Evolutionary conservation across 2,113 vertebrate genomes (phyloP).

Genomic region (Corythornis madagascariensis): DNA sequence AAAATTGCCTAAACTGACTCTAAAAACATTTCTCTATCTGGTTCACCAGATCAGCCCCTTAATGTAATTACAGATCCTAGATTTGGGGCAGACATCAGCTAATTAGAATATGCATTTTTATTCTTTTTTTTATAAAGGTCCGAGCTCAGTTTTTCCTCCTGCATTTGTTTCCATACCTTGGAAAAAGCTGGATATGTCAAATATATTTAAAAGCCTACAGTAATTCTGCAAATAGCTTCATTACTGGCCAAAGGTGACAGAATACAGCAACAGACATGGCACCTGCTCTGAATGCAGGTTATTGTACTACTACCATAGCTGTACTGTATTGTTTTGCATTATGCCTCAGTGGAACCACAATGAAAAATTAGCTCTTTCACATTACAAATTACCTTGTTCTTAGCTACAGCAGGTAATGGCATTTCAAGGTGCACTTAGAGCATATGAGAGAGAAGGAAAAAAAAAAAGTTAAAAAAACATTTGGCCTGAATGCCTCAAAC

Average conservation of each 20-base stretch:
- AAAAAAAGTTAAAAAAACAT: background rate
- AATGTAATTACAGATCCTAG: background rate
- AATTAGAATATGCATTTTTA: background rate
- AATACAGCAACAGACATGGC: background rate
- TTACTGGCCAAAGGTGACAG: slow-evolving; percentile 23
- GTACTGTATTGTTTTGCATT: slow-evolving; percentile 28
- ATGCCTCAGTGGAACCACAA: slow-evolving; percentile 59
- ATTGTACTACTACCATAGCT: background rate
- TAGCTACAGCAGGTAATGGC: slow-evolving; percentile 64
- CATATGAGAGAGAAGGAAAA: background rate
- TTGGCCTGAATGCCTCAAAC: background rate
- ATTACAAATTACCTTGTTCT: slow-evolving; percentile 77
- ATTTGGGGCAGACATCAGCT: background rate
- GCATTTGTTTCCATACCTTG: background rate
- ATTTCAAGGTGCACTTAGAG: slow-evolving; percentile 65
- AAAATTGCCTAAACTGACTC: background rate
- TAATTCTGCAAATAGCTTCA: slow-evolving; percentile 19
- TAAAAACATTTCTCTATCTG: background rate
- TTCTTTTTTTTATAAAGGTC: background rate
- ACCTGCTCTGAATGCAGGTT: slow-evolving; percentile 42
- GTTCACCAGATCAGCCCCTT: background rate
- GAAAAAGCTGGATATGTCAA: background rate
- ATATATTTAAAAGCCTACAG: slow-evolving; percentile 1
- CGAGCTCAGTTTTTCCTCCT: background rate
- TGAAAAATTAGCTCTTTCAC: slow-evolving; percentile 79